Base-by-base conservation (phyloP, 2,888 invertebrate genomes). In the Trichacis sp. region DNA sequence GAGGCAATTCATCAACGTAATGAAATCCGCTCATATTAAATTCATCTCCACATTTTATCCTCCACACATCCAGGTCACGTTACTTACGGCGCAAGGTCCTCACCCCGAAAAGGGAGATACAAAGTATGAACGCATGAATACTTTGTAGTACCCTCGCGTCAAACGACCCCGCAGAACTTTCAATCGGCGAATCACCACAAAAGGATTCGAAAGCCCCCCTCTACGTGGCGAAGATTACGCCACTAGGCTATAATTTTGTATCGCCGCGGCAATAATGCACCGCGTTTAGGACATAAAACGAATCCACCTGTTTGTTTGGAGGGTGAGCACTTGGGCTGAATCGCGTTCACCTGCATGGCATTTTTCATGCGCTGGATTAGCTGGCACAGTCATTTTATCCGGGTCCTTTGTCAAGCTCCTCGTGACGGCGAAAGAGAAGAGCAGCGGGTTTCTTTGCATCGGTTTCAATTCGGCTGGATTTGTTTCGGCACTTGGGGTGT, bases 401-500 rank as follows among this genome's bases (percentile, higher is more conserved):
- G 63, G 61, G 61, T 69, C 71, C 73, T 73, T 78, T 78, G 74
- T 75, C 70, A 68, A 46, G 59, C 45, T 57, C 50, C 40, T 52
- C 42, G 48, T 62, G 56, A 52, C 46, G 50, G 33, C 38, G 19
- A 52, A 57, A 53, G 61, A 61, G 63, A 64, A 61, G 36, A 69
- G 66, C 66, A 66, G 68, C 66, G 73, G 73, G 67, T 75, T 78
- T 72, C 79, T 82, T 82, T 78, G 79, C 81, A 81, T 81, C 76
- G 75, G 73, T 73, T 74, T 76, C 82, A 84, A 83, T 84, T 83
- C 79, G 74, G 73, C 61, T 77, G 84, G 84, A 84, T 84, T 84
- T 82, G 82, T 82, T 81, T 80, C 78, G 78, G 77, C 81, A 78
- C 82, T 80, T 77, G 79, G 82, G 84, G 83, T 80, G 83, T 80